These are phyloP conservation scores for Lasioglossum malachurum DNA, from an alignment of 2,888 invertebrate genomes.

Conservation along the genomic window DNA sequence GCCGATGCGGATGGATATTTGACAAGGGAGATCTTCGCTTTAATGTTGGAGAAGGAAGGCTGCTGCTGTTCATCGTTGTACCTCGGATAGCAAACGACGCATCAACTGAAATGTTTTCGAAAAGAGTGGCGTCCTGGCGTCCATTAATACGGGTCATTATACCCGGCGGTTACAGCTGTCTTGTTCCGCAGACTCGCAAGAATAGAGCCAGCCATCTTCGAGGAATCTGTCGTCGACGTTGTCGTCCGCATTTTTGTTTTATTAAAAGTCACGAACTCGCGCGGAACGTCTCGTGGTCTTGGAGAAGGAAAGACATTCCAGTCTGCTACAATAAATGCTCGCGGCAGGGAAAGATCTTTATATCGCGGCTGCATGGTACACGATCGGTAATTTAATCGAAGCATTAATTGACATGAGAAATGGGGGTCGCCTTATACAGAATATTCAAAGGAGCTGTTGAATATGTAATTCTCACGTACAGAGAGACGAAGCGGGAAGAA, in stretches of 20 bases:
- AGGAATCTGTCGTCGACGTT: constrained; percentile 12
- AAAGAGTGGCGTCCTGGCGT: constrained; percentile 45
- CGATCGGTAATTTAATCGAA: neutral
- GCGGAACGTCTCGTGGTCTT: constrained; percentile 24
- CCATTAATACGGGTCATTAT: constrained; percentile 69
- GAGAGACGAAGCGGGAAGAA: neutral
- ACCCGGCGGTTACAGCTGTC: constrained; percentile 48
- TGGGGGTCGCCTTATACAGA: neutral
- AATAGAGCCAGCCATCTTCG: constrained; percentile 46
- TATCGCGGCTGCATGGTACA: neutral
- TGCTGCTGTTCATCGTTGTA: constrained; percentile 41
- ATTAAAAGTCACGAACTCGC: constrained; percentile 41
- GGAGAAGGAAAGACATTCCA: neutral
- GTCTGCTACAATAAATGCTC: neutral
- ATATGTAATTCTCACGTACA: constrained; percentile 1
- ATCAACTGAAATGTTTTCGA: constrained; percentile 53
- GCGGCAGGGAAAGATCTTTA: neutral
- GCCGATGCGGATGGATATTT: constrained; percentile 58
- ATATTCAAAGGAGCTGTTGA: constrained; percentile 8
- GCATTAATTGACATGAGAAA: neutral
- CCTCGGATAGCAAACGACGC: constrained; percentile 44
- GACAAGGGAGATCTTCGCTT: constrained; percentile 51
- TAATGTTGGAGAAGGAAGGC: constrained; percentile 33
- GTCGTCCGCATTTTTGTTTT: constrained; percentile 50
- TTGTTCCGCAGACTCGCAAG: constrained; percentile 37